Conservation (phyloP, 1,140 invertebrate genomes). For the Trichonephila clavata region DNA sequence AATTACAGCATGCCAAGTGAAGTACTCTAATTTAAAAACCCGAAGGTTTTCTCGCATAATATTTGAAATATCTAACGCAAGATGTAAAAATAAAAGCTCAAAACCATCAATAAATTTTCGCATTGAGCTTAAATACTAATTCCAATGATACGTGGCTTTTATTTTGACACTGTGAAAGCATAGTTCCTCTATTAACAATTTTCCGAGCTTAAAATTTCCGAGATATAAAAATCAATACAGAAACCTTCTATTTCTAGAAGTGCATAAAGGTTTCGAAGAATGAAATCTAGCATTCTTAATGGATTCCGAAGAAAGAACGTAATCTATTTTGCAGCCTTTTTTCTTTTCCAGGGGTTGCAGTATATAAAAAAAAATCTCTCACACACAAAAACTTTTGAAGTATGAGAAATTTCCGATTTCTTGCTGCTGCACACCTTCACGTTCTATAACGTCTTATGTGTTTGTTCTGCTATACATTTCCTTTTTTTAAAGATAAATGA, state of each 20-base stretch:
- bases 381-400: not conserved
- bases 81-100: too few relatives aligned
- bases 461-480: not conserved
- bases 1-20: too few relatives aligned
- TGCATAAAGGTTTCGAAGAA: not conserved
- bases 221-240: not conserved
- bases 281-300: conserved; percentile 14
- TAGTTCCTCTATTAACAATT: not conserved
- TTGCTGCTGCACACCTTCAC: too few relatives aligned
- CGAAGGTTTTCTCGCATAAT: too few relatives aligned
- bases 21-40: too few relatives aligned
- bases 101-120: too few relatives aligned
- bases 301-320: not conserved
- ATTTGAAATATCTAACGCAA: too few relatives aligned
- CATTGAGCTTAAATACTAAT: too few relatives aligned
- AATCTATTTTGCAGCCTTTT: not conserved
- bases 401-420: not conserved
- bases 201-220: not conserved
- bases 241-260: not conserved
- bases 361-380: not conserved
- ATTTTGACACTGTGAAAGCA: too few relatives aligned
- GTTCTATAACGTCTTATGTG: not conserved
- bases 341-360: not conserved
- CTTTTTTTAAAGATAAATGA: not conserved
- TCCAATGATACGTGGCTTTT: too few relatives aligned